Evolutionary conservation across 1,140 invertebrate species (phyloP).

Genomic region (Drosophila simulans): DNA sequence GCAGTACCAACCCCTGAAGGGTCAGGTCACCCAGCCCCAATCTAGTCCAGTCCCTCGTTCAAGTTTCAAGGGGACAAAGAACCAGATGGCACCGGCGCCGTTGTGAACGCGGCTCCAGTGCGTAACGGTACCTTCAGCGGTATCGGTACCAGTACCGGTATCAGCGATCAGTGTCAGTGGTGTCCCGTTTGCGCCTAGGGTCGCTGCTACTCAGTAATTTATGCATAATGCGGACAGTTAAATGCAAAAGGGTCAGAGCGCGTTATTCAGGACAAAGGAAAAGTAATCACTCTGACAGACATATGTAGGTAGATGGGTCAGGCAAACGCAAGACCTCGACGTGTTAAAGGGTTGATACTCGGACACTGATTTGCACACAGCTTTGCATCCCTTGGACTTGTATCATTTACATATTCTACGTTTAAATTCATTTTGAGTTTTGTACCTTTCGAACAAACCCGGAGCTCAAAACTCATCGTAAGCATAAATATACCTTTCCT

Average conservation of each 20-base stretch:
- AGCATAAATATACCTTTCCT: too few relatives aligned
- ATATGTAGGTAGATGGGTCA: conserved; percentile 36
- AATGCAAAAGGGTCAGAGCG: conserved; percentile 36
- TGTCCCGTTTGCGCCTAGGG: conserved; percentile 5
- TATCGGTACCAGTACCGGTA: conserved; percentile 12
- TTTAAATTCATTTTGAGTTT: conserved; percentile 4
- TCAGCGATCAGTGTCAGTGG: conserved; percentile 44
- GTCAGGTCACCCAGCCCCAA: conserved; percentile 30
- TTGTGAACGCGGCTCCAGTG: conserved; percentile 28
- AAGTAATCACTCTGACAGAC: conserved; percentile 43
- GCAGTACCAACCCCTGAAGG: conserved; percentile 33
- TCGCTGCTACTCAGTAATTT: conserved; percentile 50
- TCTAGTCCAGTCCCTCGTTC: conserved; percentile 36
- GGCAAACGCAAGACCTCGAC: not conserved
- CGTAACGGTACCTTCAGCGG: conserved; percentile 36
- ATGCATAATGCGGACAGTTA: conserved; percentile 48
- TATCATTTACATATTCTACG: conserved; percentile 42
- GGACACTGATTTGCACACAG: conserved; percentile 56
- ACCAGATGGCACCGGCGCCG: conserved; percentile 41
- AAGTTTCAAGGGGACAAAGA: conserved; percentile 16
- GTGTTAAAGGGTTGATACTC: conserved; percentile 67
- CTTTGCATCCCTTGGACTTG: conserved; percentile 19
- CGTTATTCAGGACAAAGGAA: conserved; percentile 30
- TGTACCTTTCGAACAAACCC: not conserved
- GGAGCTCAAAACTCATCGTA: too few relatives aligned